Conservation (phyloP, 2,797 vertebrate species). For the Pseudochirops cupreus region DNA sequence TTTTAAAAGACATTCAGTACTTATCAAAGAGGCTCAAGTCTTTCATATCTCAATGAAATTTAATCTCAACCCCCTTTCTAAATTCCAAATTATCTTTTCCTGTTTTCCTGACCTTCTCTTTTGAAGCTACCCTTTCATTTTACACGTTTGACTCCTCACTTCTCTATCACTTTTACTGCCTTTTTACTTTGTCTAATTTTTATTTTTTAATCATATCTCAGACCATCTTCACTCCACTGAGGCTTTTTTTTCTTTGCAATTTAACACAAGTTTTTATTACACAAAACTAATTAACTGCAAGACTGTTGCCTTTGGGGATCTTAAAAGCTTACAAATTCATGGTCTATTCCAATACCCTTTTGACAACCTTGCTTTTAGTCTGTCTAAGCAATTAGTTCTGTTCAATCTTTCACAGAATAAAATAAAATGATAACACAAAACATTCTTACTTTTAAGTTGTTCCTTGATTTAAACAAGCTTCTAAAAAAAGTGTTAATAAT, state of each 20-base stretch:
- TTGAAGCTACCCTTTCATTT: too few species aligned
- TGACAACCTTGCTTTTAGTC: not conserved
- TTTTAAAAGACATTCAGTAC: too few species aligned
- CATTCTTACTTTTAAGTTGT: not conserved
- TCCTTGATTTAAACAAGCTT: not conserved
- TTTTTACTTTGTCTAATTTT: too few species aligned
- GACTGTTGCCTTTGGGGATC: not conserved
- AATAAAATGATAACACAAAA: not conserved
- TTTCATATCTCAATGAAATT: too few species aligned
- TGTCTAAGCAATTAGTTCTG: not conserved
- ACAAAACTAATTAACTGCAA: not conserved
- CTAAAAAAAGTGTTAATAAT: not conserved
- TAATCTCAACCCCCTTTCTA: too few species aligned
- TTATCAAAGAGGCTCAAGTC: too few species aligned
- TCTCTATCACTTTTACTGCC: too few species aligned
- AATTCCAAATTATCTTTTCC: too few species aligned
- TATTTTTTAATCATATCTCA: too few species aligned
- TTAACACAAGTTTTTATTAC: not conserved
- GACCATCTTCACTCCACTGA: too few species aligned
- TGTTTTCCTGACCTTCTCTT: too few species aligned
- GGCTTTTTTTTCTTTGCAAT: not conserved
- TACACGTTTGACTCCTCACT: too few species aligned
- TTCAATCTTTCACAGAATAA: not conserved
- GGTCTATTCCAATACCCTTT: not conserved
- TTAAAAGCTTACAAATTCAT: not conserved